Evolutionary conservation across 2,888 invertebrate species (phyloP), one percentile per base, ranked within the genome.

Genomic region (Hypomecis punctinalis): DNA sequence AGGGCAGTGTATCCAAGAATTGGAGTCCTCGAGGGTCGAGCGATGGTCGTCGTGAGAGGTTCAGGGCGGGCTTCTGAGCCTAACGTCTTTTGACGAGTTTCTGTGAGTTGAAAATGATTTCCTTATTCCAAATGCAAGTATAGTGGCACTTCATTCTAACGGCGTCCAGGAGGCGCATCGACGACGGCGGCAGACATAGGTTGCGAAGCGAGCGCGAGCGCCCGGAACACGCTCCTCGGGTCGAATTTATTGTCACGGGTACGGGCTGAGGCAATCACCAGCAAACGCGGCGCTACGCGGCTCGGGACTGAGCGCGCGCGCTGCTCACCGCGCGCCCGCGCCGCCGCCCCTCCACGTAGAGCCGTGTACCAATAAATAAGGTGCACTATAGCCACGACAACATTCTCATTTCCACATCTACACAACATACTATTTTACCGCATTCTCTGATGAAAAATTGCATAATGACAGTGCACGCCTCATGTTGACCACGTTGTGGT

Each of bases 31-130:
- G 61, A 83, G 81, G 80, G 76, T 79, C 79, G 81, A 85, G 91
- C 91, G 74, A 78, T 84, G 83, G 89, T 91, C 90, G 91, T 91
- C 88, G 90, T 79, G 71, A 72, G 80, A 76, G 80, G 78, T 81
- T 82, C 85, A 81, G 80, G 76, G 72, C 69, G 71, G 66, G 75
- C 72, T 76, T 11, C 68, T 67, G 71, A 73, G 77, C 89, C 96
- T 97, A 97, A 94, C 97, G 97, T 97, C 97, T 97, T 93, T 97
- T 97, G 82, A 97, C 97, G 85, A 97, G 94, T 94, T 97, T 97
- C 90, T 97, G 97, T 89, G 97, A 97, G 94, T 97, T 97, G 94
- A 97, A 96, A 93, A 97, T 96, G 91, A 97, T 97, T 94, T 97
- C 97, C 93, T 96, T 96, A 93, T 97, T 97, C 97, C 97, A 97